Base-by-base conservation (phyloP, 2,797 vertebrate genomes). In the Setipinna tenuifilis region DNA sequence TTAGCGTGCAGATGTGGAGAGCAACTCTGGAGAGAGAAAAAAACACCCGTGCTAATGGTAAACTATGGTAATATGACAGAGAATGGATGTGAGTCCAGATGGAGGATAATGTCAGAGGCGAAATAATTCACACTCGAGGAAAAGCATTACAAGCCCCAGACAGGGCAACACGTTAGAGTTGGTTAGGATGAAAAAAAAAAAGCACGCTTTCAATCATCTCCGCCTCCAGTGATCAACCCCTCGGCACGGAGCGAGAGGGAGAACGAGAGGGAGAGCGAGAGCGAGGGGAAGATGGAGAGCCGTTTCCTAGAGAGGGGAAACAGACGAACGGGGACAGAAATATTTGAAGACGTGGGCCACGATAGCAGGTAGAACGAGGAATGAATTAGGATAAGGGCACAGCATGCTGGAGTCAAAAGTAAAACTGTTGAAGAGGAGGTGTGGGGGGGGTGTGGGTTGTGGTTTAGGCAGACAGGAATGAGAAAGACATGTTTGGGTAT, bases 1-100 rank as follows among this genome's bases (percentile, higher is more conserved):
- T 85, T 61, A 87, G 86, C 50, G 83, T 54, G 50, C 87, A 87
- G 84, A 84, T 86, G 87, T 83, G 84, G 83, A 81, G 83, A 82
- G 84, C 84, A 87, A 25, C 80, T 58, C 71, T 61, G 48, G 62
- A 58, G 80, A 12, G 17, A 57, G 10, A 21, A 54, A 68, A 65
- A 83, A 58, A 46, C 25, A 84, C 59, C 87, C 61, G 21, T 19
- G 44, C 44, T 71, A 54, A 86, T 75, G 82, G 85, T 84, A n/a
- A 57, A 54, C 81, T 54, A 83, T 82, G 17, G 59, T 71, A 57
- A 78, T 87, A 82, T 87, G 83, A 87, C 83, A 82, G 82, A 31
- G 21, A 85, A 58, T 75, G 78, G 62, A 48, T 31, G 48, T 82
- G 6, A 80, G 59, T 68, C 25, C 85, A 83, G 78, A 84, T 84